Conservation (phyloP, 2,888 invertebrate species). For the Myathropa florea region DNA sequence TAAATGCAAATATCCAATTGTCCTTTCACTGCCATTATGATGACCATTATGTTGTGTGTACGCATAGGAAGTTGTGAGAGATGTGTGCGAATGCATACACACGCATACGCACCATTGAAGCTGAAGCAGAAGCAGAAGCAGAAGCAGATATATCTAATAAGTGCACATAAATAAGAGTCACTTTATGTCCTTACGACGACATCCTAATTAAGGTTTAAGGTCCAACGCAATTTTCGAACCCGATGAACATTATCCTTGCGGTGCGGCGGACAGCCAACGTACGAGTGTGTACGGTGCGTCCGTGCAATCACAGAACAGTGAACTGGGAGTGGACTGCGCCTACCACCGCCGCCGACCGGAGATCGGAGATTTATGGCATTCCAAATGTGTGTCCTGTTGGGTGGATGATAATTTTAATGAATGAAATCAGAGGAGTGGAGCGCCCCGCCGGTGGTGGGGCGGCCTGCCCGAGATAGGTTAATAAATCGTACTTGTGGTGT, state of each 20-base stretch:
- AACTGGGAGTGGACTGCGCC: background rate
- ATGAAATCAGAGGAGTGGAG: constrained; percentile 44
- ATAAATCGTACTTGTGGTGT: constrained; percentile 67
- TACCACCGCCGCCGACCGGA: constrained; percentile 44
- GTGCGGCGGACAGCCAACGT: background rate
- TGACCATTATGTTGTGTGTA: constrained; percentile 42
- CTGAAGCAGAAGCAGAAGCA: background rate
- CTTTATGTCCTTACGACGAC: constrained; percentile 70
- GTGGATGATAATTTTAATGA: constrained; percentile 71
- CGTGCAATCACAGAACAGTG: background rate
- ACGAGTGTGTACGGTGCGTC: background rate
- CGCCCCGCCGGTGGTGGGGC: background rate
- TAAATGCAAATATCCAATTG: constrained; percentile 69
- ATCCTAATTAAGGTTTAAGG: constrained; percentile 71
- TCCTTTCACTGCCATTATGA: constrained; percentile 60
- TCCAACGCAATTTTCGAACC: constrained; percentile 70
- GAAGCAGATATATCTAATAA: constrained; percentile 59
- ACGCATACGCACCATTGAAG: background rate
- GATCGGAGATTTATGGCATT: constrained; percentile 69
- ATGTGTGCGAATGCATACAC: background rate
- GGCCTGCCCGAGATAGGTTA: constrained; percentile 60
- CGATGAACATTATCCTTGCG: constrained; percentile 65
- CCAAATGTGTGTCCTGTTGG: constrained; percentile 70
- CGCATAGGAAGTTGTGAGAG: background rate
- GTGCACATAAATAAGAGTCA: constrained; percentile 69